Evolutionary conservation across 2,113 vertebrate genomes (phyloP), one percentile per base, ranked within the genome.

Genomic region (Cyanocitta stelleri): DNA sequence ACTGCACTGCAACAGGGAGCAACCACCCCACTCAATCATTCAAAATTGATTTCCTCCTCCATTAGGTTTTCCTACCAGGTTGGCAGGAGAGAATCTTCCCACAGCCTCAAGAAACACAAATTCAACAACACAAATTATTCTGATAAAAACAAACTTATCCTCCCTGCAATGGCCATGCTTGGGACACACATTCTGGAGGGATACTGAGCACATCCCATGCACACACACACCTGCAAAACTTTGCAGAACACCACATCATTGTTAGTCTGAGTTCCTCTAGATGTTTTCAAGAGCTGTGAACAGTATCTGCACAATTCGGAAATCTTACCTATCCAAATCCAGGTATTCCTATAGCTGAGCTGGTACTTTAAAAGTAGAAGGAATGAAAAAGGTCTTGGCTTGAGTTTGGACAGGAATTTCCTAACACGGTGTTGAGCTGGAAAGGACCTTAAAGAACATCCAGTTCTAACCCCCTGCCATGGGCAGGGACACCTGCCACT

Each of bases 371-470:
- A 56, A 44, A 44, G 52, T 0, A 54, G 54, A 37, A 66, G 11
- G 11, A 81, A 87, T 2, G 4, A 6, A 44, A 63, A 73, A 66
- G 16, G 5, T n/a, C 26, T 13, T 39, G 58, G 12, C 39, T 76
- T 55, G 32, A 3, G 24, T 61, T 67, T 56, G 37, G 22, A 24
- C 0, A 33, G 11, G 33, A 92, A 33, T 8, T 27, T 7, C 29
- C 11, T 20, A 56, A 26, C 7, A 7, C 7, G 12, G 17, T 41
- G 41, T 69, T 49, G 32, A 12, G 8, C 29, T 0, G 0, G 12
- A 29, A 63, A 2, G 12, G 35, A 69, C 4, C 10, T 44, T 43
- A 9, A 37, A 90, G 27, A 56, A 7, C 4, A 43, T 5, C 18
- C 17, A 24, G 29, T 24, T 63, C 14, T 4, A 83, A 24, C 2